Evolutionary conservation across 2,113 vertebrate species (phyloP), one percentile per base, ranked within the genome.

Genomic region (Petrocephalus microphthalmus): DNA sequence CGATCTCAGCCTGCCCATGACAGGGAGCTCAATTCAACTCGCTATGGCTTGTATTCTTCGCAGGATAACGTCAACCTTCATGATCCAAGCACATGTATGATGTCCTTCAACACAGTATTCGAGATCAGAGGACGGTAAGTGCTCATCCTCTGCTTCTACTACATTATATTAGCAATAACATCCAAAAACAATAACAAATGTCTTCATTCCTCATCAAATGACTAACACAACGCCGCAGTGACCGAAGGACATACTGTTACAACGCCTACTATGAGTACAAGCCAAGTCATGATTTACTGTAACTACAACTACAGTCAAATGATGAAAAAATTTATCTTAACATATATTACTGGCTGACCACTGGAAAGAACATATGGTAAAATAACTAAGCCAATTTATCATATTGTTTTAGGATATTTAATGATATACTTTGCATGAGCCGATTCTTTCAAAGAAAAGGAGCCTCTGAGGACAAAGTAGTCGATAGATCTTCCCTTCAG

Each of bases 1-100:
- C 95, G 87, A 96, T 93, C 92, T 99, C 97, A 60, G 98, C 97
- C 98, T 99, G 92, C 33, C 78, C 89, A 89, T 33, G 84, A 86
- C 29, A 53, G n/a, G 71, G 29, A 86, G 13, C 17, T 37, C 17
- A 25, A 13, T 4, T 29, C 37, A 57, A 45, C 57, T n/a, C 15
- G 45, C 17, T 52, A 45, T 3, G 86, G 85, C 51, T 49, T 87
- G 52, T 47, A 29, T 17, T 56, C 67, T 47, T 19, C n/a, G 7
- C 7, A 49, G 7, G 22, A 42, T 20, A 67, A 67, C n/a, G 60
- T 29, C 25, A 67, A 29, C 25, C 60, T 67, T 67, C 60, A 67
- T 67, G 25, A 13, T 67, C 25, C 60, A 67, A 25, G n/a, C 4
- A n/a, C n/a, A 78, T 33, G 15, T 7, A 42, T 19, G 71, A 78